A percentile compares a stretch with the other conserved stretches of the same genome.
phyloP scores from a whole-genome alignment of 2,797 vertebrate species.

The Ceryle rudis region DNA sequence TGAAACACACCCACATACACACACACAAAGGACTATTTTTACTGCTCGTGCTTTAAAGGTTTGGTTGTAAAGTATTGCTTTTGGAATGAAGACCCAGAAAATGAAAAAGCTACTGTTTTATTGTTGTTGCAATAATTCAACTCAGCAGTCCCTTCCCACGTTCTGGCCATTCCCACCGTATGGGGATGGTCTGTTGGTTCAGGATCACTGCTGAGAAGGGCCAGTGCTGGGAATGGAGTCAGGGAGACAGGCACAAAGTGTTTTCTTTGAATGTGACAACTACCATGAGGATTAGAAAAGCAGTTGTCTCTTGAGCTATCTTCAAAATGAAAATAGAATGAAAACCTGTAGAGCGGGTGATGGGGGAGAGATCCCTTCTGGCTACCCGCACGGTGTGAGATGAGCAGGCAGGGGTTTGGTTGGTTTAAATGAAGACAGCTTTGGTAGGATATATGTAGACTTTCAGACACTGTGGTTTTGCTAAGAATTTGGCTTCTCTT shows the following conservation, averaged over 20 bases:
- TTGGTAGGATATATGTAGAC: background rate
- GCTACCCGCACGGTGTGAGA: background rate
- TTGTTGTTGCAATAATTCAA: constrained; percentile 18
- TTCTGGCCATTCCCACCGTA: accelerated
- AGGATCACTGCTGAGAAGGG: background rate
- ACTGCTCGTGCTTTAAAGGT: constrained; percentile 15
- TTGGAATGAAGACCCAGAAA: constrained; percentile 45
- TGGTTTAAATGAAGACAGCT: background rate
- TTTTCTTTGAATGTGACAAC: background rate
- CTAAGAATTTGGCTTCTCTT: constrained; percentile 44
- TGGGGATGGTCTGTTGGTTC: background rate
- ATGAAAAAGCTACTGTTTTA: constrained; percentile 31
- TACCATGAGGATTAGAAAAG: background rate
- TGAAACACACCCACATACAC: constrained; percentile 2
- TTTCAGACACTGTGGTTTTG: constrained; percentile 30
- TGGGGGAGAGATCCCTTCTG: background rate
- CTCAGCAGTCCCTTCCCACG: background rate
- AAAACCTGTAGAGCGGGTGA: background rate
- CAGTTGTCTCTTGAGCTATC: background rate
- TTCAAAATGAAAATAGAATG: background rate
- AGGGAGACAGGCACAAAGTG: background rate
- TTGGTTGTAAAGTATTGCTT: constrained; percentile 45
- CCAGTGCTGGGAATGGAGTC: background rate
- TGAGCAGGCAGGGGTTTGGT: background rate
- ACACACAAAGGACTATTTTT: constrained; percentile 34